A percentile compares a stretch with the other conserved stretches of the same genome.
These are phyloP conservation scores for Euzetes globulus DNA, from an alignment of 2,888 invertebrate species.

Conservation along the genomic window DNA sequence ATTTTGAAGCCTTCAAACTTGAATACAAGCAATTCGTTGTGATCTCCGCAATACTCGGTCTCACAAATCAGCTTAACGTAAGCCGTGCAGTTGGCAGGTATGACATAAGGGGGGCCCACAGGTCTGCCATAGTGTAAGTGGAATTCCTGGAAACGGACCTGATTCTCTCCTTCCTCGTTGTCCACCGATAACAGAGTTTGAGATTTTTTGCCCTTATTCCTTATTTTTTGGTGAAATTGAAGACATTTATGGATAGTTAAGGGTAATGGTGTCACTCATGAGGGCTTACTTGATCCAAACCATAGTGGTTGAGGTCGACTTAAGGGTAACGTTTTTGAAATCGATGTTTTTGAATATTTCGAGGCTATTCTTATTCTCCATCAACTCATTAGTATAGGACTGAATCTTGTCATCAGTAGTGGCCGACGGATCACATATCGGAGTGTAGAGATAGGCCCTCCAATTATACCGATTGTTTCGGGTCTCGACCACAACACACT, in stretches of 20 bases:
- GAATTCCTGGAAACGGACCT: not conserved
- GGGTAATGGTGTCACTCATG: not conserved
- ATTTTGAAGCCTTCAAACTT: not conserved
- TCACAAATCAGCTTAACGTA: not conserved
- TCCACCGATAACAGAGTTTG: not conserved
- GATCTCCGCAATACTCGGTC: not conserved
- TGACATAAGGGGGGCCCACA: not conserved
- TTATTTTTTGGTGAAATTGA: not conserved
- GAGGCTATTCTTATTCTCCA: not conserved
- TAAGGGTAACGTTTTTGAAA: not conserved
- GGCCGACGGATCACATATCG: not conserved
- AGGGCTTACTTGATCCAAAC: not conserved
- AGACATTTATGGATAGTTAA: not conserved
- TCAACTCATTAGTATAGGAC: constrained; percentile 2
- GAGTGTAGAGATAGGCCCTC: not conserved
- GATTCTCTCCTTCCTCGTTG: constrained; percentile 8
- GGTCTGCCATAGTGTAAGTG: not conserved
- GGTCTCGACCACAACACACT: not conserved
- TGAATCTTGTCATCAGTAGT: not conserved
- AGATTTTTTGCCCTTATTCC: not conserved
- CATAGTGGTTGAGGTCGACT: not conserved
- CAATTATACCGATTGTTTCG: constrained; percentile 9
- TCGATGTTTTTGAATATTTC: not conserved
- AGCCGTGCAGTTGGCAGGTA: not conserved
- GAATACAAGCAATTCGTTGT: not conserved